phyloP scores from a whole-genome alignment of 2,888 invertebrate genomes.

The Oeneis ivallda region DNA sequence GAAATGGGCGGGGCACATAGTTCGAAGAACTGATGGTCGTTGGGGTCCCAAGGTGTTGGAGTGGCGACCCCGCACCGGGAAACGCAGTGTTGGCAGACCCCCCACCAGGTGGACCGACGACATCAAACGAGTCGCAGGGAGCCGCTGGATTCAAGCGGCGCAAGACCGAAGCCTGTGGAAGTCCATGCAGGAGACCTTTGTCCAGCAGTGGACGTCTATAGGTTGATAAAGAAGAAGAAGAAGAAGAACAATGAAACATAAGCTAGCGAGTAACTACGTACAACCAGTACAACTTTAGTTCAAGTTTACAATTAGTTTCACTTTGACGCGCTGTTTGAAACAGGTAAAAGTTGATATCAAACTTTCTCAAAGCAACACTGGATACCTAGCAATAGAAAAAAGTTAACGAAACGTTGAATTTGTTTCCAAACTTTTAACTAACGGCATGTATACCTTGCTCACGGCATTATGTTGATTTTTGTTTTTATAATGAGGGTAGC shows the following conservation, averaged over 20 bases:
- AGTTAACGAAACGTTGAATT: neutral
- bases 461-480: neutral
- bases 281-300: neutral
- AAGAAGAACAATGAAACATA: neutral
- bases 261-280: neutral
- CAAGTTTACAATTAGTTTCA: constrained; percentile 15
- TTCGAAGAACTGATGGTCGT: no score
- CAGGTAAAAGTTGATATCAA: constrained; percentile 2
- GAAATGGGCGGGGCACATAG: no score
- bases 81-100: no score
- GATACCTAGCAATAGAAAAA: constrained; percentile 8
- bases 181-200: no score
- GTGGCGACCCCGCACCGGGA: no score
- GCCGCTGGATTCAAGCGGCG: no score
- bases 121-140: no score
- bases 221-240: no score
- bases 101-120: no score
- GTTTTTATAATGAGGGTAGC: neutral
- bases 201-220: no score
- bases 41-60: no score
- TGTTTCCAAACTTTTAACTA: constrained; percentile 15
- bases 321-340: neutral
- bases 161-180: no score
- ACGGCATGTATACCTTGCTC: neutral
- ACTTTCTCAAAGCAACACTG: neutral